These are phyloP conservation scores for Bovichtus diacanthus DNA, from an alignment of 2,797 vertebrate species.

Conservation along the genomic window DNA sequence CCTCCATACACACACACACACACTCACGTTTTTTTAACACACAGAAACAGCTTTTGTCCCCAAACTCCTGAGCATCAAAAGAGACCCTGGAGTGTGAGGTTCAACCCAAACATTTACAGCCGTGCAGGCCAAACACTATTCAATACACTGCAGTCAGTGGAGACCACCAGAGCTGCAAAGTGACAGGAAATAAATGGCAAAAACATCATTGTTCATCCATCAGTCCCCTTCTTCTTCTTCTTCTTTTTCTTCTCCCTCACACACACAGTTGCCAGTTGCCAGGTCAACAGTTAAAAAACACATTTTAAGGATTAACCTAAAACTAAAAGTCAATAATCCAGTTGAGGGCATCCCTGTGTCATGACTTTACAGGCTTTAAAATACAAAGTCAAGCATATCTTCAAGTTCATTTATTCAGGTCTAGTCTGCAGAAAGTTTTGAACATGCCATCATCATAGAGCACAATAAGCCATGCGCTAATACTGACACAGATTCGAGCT, in stretches of 20 bases:
- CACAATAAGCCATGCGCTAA: neutral
- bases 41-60: constrained; percentile 76
- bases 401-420: neutral
- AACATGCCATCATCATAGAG: neutral
- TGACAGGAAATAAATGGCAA: constrained; percentile 33
- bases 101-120: constrained; percentile 73
- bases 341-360: neutral
- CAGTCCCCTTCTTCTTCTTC: constrained; percentile 1
- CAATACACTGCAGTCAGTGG: constrained; percentile 34
- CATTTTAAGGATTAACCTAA: constrained; percentile 14
- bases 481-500: neutral
- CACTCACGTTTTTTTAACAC: constrained; percentile 6
- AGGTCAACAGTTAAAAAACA: constrained; percentile 26
- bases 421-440: constrained; percentile 44
- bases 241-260: neutral
- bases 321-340: constrained; percentile 6
- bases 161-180: constrained; percentile 52
- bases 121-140: constrained; percentile 54
- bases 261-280: neutral
- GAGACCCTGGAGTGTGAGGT: constrained; percentile 55
- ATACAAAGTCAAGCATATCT: constrained; percentile 3
- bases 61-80: constrained; percentile 71
- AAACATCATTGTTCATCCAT: constrained; percentile 1
- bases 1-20: constrained; percentile 21
- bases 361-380: constrained; percentile 13